A percentile compares a stretch with the other conserved stretches of the same genome.
phyloP scores from a whole-genome alignment of 2,113 vertebrate species.

The Ranitomeya variabilis region DNA sequence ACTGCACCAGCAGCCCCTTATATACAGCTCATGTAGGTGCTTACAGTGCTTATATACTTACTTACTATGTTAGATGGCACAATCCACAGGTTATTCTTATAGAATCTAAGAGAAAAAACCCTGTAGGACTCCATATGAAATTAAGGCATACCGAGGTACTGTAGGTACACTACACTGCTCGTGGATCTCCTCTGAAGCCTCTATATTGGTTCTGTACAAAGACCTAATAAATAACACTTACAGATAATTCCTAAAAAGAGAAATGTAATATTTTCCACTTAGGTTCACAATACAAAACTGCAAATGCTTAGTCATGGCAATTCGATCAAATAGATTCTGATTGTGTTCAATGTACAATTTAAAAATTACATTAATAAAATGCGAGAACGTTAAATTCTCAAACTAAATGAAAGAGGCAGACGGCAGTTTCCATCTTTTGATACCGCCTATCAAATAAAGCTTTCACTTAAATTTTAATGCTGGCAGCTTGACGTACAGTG shows the following conservation, averaged over 20 bases:
- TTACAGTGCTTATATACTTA: no score
- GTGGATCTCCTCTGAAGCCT: no score
- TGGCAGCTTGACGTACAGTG: neutral
- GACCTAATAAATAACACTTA: neutral
- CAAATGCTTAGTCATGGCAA: neutral
- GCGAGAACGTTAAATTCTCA: neutral
- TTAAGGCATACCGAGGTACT: no score
- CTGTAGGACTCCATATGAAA: no score
- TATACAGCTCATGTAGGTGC: no score
- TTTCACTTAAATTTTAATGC: slow-evolving; percentile 22
- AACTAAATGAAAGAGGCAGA: neutral
- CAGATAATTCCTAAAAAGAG: neutral
- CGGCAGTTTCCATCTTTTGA: slow-evolving; percentile 1
- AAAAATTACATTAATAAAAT: neutral
- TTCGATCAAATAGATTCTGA: neutral
- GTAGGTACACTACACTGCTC: no score
- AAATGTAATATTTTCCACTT: neutral
- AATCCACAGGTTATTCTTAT: no score
- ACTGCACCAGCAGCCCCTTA: no score
- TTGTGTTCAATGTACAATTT: neutral
- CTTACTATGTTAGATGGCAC: no score
- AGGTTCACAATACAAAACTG: neutral
- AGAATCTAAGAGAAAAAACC: neutral
- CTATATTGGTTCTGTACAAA: neutral
- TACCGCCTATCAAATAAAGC: slow-evolving; percentile 12